phyloP scores from a whole-genome alignment of 2,797 vertebrate species.

The Sebastes kiyomatsui region DNA sequence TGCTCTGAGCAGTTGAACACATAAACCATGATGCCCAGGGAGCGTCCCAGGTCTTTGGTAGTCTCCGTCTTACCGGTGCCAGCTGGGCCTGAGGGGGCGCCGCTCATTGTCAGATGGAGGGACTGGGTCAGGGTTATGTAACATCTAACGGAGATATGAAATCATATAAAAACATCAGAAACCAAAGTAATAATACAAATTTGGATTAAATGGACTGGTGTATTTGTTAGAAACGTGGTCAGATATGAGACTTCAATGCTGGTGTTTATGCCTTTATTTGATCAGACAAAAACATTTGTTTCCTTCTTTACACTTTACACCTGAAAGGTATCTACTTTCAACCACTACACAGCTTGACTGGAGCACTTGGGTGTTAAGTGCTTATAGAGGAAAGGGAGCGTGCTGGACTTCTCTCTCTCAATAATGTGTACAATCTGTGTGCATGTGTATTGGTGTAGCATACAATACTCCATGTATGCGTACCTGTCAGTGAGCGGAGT shows the following conservation, averaged over 20 bases:
- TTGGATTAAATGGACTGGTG: neutral
- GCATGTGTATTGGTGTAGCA: neutral
- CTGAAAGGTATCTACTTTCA: neutral
- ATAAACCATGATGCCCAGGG: slow-evolving; percentile 86
- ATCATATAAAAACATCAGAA: neutral
- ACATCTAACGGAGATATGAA: slow-evolving; percentile 70
- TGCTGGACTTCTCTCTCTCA: too few relatives aligned
- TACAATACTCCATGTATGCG: neutral
- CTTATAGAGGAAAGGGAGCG: too few relatives aligned
- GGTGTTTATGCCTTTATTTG: neutral
- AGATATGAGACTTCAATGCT: neutral
- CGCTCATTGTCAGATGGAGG: slow-evolving; percentile 80
- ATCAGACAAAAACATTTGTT: neutral
- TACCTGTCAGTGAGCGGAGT: slow-evolving; percentile 88
- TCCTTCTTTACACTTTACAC: neutral
- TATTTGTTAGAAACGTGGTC: neutral
- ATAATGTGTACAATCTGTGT: too few relatives aligned
- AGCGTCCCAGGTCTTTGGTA: slow-evolving; percentile 86
- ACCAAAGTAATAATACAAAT: neutral
- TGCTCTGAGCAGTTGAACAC: slow-evolving; percentile 89
- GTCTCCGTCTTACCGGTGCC: slow-evolving; percentile 85
- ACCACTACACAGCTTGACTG: neutral
- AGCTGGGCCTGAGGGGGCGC: slow-evolving; percentile 81
- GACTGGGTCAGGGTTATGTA: slow-evolving; percentile 84
- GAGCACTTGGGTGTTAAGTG: neutral